A percentile compares a stretch with the other conserved stretches of the same genome.
These are phyloP conservation scores for Oligia latruncula DNA, from an alignment of 2,888 invertebrate genomes.

Conservation along the genomic window DNA sequence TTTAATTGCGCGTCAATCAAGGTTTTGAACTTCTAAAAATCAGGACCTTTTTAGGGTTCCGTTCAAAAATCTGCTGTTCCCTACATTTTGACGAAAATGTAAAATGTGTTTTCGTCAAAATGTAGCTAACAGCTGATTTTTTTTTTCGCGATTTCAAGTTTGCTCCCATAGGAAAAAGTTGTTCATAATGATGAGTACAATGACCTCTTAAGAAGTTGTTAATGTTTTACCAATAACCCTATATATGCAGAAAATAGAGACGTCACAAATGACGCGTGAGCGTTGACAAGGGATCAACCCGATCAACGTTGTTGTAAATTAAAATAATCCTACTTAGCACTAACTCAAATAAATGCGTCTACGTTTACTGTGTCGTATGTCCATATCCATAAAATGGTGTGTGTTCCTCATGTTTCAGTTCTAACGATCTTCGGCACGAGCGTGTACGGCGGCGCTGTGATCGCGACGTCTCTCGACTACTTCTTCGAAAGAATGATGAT, in stretches of 20 bases:
- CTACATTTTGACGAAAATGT: too few relatives aligned
- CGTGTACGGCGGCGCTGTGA: conserved; percentile 94
- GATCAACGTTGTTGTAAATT: neutral
- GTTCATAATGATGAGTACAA: too few relatives aligned
- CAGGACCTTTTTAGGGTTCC: too few relatives aligned
- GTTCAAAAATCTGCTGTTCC: too few relatives aligned
- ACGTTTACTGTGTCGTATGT: neutral
- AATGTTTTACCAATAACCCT: too few relatives aligned
- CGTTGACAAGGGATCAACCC: neutral
- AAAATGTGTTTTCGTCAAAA: too few relatives aligned
- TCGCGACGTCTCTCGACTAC: conserved; percentile 93
- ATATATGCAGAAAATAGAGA: neutral
- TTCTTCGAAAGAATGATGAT: conserved; percentile 93
- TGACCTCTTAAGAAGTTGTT: too few relatives aligned
- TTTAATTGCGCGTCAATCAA: too few relatives aligned
- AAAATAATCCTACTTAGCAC: neutral
- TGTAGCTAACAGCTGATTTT: too few relatives aligned
- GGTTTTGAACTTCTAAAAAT: too few relatives aligned
- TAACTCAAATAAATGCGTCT: neutral
- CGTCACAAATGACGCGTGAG: neutral
- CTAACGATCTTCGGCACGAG: conserved; percentile 94
- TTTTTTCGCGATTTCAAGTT: too few relatives aligned
- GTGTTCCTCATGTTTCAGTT: conserved; percentile 79
- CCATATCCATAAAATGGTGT: neutral
- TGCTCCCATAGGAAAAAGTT: too few relatives aligned